Base-by-base conservation (phyloP, 2,113 vertebrate species). In the Odontophorus gujanensis region DNA sequence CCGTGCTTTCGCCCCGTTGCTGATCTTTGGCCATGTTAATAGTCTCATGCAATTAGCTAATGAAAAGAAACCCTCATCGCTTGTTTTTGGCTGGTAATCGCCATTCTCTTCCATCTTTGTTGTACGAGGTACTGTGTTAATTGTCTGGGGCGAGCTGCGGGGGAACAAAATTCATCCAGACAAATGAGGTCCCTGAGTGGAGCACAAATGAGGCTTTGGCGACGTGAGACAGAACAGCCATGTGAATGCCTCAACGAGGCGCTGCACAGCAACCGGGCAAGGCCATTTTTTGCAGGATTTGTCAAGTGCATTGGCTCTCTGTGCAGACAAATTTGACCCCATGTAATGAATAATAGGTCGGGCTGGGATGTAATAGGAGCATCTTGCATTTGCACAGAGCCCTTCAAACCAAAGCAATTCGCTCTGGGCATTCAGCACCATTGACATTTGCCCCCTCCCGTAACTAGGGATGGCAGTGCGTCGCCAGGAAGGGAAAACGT, bases 121-220 rank as follows among this genome's bases (percentile, higher is more conserved):
- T 68, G 7, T 81, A 22, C 6, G 36, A 55, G 61, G 53, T 48
- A 24, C 9, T 20, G 47, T 25, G 73, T 43, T 95, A 87, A 94
- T 63, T 77, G 47, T 2, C 32, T 1, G 18, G 42, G 53, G 43
- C 3, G 17, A 13, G 38, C 57, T 47, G n/a, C 67, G 71, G 58
- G 30, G 6, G 20, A 92, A 36, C 65, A 79, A 92, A 80, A 84
- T 72, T 78, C 90, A 91, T 48, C 43, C 65, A 76, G 22, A 67
- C 85, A 90, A 78, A 82, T 95, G 34, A 81, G 57, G 57, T 63
- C 43, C 73, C 51, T 68, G 50, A 85, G 63, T 9, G 6, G 47
- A 87, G 59, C 75, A 82, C 79, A 91, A 16, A 63, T n/a, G 67
- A 91, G 67, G 68, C 75, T 93, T 93, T 57, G 85, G 85, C 67